Base-by-base conservation (phyloP, 2,888 invertebrate genomes). In the Xestia xanthographa region DNA sequence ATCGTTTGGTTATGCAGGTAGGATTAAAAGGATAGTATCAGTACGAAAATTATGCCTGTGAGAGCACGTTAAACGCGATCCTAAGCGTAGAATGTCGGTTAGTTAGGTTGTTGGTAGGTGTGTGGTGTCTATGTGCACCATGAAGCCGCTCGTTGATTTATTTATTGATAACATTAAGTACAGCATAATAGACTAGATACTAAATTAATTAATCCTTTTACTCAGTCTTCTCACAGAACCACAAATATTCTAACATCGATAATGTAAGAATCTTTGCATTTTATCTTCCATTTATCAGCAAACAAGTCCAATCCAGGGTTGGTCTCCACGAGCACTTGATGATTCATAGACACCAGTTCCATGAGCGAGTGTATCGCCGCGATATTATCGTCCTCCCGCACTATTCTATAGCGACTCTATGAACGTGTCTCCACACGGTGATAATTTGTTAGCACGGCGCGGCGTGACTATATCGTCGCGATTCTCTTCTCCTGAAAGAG, bases 1-100 rank as follows among this genome's bases (percentile, higher is more conserved):
- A 69, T 77, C 48, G 56, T 72, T 85, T 82, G 65, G 45, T 74
- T 63, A 53, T 66, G 63, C 34, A 60, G 48, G 43, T 60, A 34
- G 53, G 62, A 76, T 83, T 80, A 75, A 38, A 71, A 65, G 48
- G 62, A 65, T 67, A 75, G 43, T 63, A 68, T 45, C 71, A 58
- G 56, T 56, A 29, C 26, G 60, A 38, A 66, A 58, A 76, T 75
- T 62, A 69, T 68, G 56, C 48, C 22, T 29, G 8, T 48, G 65
- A 83, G 45, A 56, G 53, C 17, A 56, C 4, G 22, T 38, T 77
- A 63, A 80, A 17, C 22, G 38, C 58, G 22, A 26, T 22, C 14
- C 29, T 63, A 34, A 56, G 22, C 48, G 2, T 43, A 22, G 14
- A 22, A 73, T 72, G 12, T 5, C n/a, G 17, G 20, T 20, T 41